Base-by-base conservation (phyloP, 1,140 invertebrate genomes). In the Pemphigus obesinymphae region DNA sequence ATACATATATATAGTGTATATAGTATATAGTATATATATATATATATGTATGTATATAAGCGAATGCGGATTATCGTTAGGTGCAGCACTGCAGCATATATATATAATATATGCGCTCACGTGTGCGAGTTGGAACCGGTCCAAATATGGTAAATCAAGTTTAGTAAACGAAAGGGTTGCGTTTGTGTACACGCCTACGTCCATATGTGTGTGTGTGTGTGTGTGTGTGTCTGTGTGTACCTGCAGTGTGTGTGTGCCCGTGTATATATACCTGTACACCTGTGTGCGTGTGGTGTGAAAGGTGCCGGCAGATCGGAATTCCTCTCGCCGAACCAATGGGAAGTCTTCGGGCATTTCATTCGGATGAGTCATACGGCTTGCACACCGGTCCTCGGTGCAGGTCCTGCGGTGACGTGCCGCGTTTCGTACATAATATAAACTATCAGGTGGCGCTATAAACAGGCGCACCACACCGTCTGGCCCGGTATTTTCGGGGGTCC, bases 301-400 rank as follows among this genome's bases (percentile, higher is more conserved):
- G 75, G 75, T 78, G 75, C 75, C 75, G 75, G 75, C 23, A 58
- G 75, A 78, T 78, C 75, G 75, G 75, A 53, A 78, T 78, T 78
- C 75, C 75, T 58, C 34, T 37, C n/a, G 53, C n/a, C 50, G 73
- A 34, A 76, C 73, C 50, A 76, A 76, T 76, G 50, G 50, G 73
- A 37, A 76, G 73, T 76, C 48, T 20, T 40, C 37, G 37, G n/a
- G 72, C 26, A 58, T 76, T 76, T 76, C 73, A 53, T 76, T 76
- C 15, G 3, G 73, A 76, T 76, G 73, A 76, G 73, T 76, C 73
- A 76, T 37, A 53, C 43, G 23, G 26, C 15, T 53, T 34, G n/a
- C 29, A 53, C 31, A 53, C 48, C 31, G 72, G 72, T 75, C 72
- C 72, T 75, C 11, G 50, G 73, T 58, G 45, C 45, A 31, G 11